Percentiles rank a stretch among this genome's conserved stretches.
phyloP scores from a whole-genome alignment of 2,113 vertebrate genomes.

The Poicephalus meyeri region DNA sequence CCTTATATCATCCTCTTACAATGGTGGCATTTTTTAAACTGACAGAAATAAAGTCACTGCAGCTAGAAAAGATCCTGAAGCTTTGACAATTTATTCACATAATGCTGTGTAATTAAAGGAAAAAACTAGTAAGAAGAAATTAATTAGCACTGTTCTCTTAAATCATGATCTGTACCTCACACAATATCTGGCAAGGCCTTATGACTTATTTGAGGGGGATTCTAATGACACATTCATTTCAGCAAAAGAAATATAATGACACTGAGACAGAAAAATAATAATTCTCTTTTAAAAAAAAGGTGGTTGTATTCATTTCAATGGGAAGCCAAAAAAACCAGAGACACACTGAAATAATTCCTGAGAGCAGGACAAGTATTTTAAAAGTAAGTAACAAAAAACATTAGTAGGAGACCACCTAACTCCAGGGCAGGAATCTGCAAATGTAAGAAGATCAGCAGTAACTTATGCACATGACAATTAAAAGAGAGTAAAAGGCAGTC shows the following conservation, averaged over 20 bases:
- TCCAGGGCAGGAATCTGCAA: background rate
- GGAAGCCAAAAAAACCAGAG: background rate
- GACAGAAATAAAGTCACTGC: background rate
- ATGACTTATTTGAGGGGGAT: background rate
- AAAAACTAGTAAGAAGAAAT: background rate
- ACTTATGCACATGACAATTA: conserved; percentile 13
- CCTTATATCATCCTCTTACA: background rate
- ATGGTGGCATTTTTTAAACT: background rate
- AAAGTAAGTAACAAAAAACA: background rate
- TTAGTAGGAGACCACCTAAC: background rate
- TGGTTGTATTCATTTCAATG: background rate
- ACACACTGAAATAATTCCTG: background rate
- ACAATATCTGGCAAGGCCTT: background rate
- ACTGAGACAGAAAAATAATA: background rate
- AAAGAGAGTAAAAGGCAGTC: background rate
- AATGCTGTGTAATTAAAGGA: background rate
- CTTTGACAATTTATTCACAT: background rate
- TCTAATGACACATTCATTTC: background rate
- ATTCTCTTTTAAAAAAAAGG: background rate
- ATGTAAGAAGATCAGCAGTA: background rate
- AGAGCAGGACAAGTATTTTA: background rate
- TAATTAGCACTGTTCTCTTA: background rate
- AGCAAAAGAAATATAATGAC: background rate
- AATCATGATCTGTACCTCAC: background rate
- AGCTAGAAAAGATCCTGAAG: background rate